phyloP scores from a whole-genome alignment of 2,797 vertebrate genomes.

The Corythornis leucogaster region DNA sequence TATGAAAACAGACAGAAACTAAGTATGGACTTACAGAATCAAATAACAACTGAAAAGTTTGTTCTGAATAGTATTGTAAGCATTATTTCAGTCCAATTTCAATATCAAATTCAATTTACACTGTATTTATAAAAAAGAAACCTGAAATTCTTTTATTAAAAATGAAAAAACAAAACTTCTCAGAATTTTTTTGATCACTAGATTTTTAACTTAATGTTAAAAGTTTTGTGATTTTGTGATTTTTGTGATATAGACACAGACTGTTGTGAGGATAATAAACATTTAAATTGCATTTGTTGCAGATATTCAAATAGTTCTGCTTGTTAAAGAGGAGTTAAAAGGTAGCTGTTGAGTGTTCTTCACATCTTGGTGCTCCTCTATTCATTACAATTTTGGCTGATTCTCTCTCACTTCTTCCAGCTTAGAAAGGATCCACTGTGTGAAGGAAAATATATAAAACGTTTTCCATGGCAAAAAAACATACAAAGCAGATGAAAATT shows the following conservation, averaged over 20 bases:
- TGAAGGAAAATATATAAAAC: conserved; percentile 16
- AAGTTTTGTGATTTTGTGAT: no score
- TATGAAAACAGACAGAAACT: neutral
- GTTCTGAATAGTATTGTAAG: neutral
- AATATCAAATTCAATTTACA: conserved; percentile 23
- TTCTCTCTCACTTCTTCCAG: conserved; percentile 91
- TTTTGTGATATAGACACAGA: neutral
- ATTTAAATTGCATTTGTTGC: neutral
- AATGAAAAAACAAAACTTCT: conserved; percentile 14
- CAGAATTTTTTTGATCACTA: conserved; percentile 25
- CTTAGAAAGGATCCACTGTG: conserved; percentile 94
- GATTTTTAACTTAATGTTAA: neutral
- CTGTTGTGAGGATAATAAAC: neutral
- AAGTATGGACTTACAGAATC: neutral
- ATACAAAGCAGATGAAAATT: neutral
- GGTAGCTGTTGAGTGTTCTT: neutral
- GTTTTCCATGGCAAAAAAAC: neutral
- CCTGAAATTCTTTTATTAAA: neutral
- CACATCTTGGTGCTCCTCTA: neutral
- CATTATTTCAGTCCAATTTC: conserved; percentile 12
- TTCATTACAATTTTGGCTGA: conserved; percentile 81
- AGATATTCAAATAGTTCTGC: neutral
- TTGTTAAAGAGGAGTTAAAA: neutral
- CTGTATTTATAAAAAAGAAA: conserved; percentile 28
- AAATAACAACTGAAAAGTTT: neutral